Evolutionary conservation across 2,888 invertebrate species (phyloP).

Genomic region (Leptogaster cylindrica): DNA sequence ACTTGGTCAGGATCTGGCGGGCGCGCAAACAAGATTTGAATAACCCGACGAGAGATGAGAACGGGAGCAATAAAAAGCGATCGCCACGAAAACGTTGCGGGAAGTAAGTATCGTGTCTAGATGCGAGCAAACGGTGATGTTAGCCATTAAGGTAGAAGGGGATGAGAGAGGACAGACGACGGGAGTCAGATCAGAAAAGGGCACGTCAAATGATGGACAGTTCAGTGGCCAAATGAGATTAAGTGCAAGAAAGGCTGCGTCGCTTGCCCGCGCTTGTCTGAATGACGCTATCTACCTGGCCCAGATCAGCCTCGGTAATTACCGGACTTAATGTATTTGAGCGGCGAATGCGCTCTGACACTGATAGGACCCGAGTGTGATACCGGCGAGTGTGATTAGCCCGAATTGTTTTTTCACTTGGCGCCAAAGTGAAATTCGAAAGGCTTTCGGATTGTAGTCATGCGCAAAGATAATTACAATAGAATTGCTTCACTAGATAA

Average conservation of each 20-base stretch:
- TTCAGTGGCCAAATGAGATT: constrained; percentile 39
- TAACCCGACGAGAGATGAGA: constrained; percentile 15
- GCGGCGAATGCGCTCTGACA: constrained; percentile 36
- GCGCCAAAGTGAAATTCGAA: constrained; percentile 30
- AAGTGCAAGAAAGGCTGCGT: constrained; percentile 26
- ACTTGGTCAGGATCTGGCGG: constrained; percentile 7
- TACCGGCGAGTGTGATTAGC: constrained; percentile 25
- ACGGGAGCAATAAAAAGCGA: constrained; percentile 21
- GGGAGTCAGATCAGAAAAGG: constrained; percentile 34
- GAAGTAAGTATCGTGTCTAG: not conserved
- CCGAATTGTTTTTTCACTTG: constrained; percentile 40
- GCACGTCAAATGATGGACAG: constrained; percentile 31
- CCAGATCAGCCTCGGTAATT: constrained; percentile 18
- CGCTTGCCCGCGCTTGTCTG: constrained; percentile 27
- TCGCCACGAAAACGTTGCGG: constrained; percentile 3
- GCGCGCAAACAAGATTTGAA: constrained; percentile 19
- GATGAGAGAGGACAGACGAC: too few species aligned
- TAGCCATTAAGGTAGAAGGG: constrained; percentile 13
- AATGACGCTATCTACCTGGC: constrained; percentile 19
- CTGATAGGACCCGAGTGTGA: constrained; percentile 24
- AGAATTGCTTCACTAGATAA: too few species aligned
- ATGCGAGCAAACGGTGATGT: not conserved
- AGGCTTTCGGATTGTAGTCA: too few species aligned
- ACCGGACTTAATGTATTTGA: constrained; percentile 28
- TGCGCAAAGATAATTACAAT: too few species aligned